Base-by-base conservation (phyloP, 2,113 vertebrate species). In the Macroglossus sobrinus region DNA sequence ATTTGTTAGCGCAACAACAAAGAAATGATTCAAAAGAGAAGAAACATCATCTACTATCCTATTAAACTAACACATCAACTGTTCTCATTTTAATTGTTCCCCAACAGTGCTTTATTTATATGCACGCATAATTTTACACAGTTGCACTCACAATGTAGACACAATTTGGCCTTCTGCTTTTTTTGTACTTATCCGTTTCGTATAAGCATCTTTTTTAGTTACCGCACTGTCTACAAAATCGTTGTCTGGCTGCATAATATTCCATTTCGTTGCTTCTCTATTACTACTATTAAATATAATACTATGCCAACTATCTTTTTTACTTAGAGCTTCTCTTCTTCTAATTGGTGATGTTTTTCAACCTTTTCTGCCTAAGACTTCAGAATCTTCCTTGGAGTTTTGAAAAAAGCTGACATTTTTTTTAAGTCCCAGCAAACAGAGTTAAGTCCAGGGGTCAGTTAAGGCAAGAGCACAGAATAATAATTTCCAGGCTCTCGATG, bases 1-100 rank as follows among this genome's bases (percentile, higher is more conserved):
- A 53, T 76, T 88, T 94, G 84, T 80, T 79, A 68, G 68, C 47
- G 21, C 40, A 87, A 79, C 50, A 79, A 30, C 64, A 91, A 93
- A 59, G 72, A 91, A 95, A 59, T 35, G 43, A 96, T 35, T 94
- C 90, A 40, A 84, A 86, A 87, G 22, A 40, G 64, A 92, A 79
- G 78, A 74, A 92, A 47, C n/a, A 75, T 21, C 61, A 90, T 43
- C 61, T 19, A 53, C 63, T 76, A 66, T 89, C 30, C 74, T 61
- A 81, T 80, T 69, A 71, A 6, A 64, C 28, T 74, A 94, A 91
- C 38, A 50, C 30, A 76, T 22, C 59, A 64, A 68, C 40, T 10
- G 40, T 16, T 96, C 81, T 63, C 43, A 55, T 78, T 97, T 91
- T 84, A 64, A 84, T 89, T 78, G 45, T 81, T 95, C 13, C 38